phyloP scores from a whole-genome alignment of 2,888 invertebrate genomes.

The Ischnus inquisitorius region DNA sequence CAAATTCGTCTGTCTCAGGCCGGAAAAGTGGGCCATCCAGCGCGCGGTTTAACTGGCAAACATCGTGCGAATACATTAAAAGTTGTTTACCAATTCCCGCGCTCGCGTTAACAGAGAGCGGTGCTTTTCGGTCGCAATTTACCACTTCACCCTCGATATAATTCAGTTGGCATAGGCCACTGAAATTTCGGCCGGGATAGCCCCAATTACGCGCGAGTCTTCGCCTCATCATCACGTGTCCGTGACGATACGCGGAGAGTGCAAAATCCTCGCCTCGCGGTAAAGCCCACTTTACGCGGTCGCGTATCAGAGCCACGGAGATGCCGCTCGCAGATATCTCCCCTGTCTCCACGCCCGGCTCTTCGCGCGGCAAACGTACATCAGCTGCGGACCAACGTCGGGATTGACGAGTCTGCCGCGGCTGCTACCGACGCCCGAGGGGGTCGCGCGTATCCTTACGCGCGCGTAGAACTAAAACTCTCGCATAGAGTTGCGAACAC shows the following conservation, averaged over 20 bases:
- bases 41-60: background rate
- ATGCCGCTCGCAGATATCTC: background rate
- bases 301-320: conserved; percentile 6
- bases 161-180: conserved; percentile 65
- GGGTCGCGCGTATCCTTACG: conserved; percentile 25
- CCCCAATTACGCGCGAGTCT: conserved; percentile 63
- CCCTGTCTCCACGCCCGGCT: background rate
- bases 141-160: conserved; percentile 67
- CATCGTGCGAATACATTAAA: background rate
- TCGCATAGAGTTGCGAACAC: conserved; percentile 1
- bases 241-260: conserved; percentile 24
- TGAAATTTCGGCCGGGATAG: conserved; percentile 49
- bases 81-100: conserved; percentile 25
- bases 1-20: background rate
- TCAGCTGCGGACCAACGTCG: conserved; percentile 13
- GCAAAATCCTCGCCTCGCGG: conserved; percentile 32
- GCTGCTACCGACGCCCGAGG: background rate
- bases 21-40: background rate
- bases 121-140: conserved; percentile 22
- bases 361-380: background rate
- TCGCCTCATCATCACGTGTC: conserved; percentile 38
- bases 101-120: conserved; percentile 13
- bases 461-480: background rate
- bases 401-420: background rate
- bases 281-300: conserved; percentile 33